Evolutionary conservation across 2,888 invertebrate genomes (phyloP), one percentile per base, ranked within the genome.

Genomic region (Drosophila pseudotakahashii): DNA sequence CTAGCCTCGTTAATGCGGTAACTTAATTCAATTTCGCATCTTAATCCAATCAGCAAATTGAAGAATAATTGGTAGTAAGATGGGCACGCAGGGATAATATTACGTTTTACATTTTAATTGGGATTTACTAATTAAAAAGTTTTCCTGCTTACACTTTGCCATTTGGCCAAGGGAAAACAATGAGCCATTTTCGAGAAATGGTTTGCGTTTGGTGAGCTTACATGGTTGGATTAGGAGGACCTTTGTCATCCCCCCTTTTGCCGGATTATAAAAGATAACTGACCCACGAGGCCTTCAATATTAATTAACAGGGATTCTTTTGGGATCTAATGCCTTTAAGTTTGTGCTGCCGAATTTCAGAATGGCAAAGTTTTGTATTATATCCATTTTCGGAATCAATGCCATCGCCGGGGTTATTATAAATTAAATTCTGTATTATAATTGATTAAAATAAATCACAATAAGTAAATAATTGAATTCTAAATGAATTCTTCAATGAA

Each of bases 31-130:
- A 82, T 87, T 87, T 84, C 51, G 73, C 73, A 60, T 72, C 77
- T 71, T 87, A 82, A 87, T 87, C 82, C 82, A 82, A 82, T 82
- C 88, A 87, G 71, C 79, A 75, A 84, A 85, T 81, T 87, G 72
- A 67, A 70, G 79, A 81, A 81, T 81, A 82, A 75, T 84, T 87
- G 85, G 63, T 42, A 59, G 50, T 52, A 54, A 45, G 63, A 69
- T 45, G 51, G 47, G 32, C 23, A 34, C 50, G 41, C 30, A 50
- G 37, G 59, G 72, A 84, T 84, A 84, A 77, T 88, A 81, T 62
- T 73, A 84, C 50, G 66, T 75, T 82, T 84, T 79, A 67, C 71
- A 75, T 84, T 77, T 82, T 84, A 87, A 87, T 87, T 87, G 81
- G 77, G 73, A 75, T 81, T 82, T 79, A 75, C 72, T 82, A 87